phyloP scores from a whole-genome alignment of 2,113 vertebrate species.

The Copsychus sechellarum region DNA sequence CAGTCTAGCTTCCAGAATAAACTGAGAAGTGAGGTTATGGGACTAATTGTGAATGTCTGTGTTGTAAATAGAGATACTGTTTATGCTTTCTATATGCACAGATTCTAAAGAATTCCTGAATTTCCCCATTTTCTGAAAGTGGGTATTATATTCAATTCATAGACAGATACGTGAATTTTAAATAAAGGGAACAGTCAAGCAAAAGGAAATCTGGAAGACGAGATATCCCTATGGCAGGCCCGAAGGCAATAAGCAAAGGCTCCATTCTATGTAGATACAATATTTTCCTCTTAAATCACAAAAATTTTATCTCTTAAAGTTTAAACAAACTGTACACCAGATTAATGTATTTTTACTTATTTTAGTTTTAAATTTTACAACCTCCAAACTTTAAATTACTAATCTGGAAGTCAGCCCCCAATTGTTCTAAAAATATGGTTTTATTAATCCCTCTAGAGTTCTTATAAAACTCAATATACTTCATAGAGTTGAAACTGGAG shows the following conservation, averaged over 20 bases:
- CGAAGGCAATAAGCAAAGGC: not conserved
- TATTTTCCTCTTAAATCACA: not conserved
- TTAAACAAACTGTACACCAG: not conserved
- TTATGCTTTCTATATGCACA: not conserved
- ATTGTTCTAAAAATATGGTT: not conserved
- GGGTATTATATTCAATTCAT: not conserved
- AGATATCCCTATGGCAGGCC: not conserved
- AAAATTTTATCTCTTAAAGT: not conserved
- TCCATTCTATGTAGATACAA: not conserved
- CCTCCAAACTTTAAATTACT: accelerated
- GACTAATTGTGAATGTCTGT: not conserved
- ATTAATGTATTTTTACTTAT: not conserved
- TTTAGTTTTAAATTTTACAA: not conserved
- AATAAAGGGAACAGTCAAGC: not conserved
- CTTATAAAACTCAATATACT: not conserved
- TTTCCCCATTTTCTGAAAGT: not conserved
- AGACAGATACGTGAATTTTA: not conserved
- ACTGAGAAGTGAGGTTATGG: not conserved
- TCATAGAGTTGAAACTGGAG: not conserved
- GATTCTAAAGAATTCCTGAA: not conserved
- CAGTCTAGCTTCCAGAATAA: not conserved
- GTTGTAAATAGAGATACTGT: not conserved
- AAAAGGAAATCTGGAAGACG: not conserved
- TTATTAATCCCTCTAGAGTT: not conserved
- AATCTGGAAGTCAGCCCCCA: not conserved